These are phyloP conservation scores for Mystacides longicornis DNA, from an alignment of 2,888 invertebrate genomes.

Conservation along the genomic window DNA sequence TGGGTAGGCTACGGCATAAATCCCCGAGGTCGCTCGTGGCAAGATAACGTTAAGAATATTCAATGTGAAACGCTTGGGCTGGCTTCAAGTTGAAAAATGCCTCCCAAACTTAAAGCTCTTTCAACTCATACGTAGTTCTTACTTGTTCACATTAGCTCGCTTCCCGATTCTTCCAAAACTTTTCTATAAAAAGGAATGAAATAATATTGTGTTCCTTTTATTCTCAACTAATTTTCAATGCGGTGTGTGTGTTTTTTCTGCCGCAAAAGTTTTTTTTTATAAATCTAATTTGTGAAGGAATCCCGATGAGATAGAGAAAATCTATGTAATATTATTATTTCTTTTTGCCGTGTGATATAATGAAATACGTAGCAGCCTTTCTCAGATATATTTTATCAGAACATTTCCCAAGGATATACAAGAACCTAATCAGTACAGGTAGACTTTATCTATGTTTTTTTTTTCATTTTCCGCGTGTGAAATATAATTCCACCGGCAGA, in stretches of 20 bases:
- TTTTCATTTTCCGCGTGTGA: not conserved
- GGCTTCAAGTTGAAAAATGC: not conserved
- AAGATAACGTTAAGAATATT: constrained; percentile 7
- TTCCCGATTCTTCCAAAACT: not conserved
- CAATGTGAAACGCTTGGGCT: not conserved
- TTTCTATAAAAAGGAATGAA: not conserved
- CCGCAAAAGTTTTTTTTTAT: not conserved
- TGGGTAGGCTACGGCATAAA: not conserved
- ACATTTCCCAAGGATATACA: not conserved
- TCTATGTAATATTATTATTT: not conserved
- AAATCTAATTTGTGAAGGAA: not conserved
- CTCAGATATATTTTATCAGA: not conserved
- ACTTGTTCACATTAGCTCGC: not conserved
- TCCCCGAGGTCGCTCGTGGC: not conserved
- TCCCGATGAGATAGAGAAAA: not conserved
- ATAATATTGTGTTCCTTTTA: not conserved
- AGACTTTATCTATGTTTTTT: not conserved
- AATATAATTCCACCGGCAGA: not conserved
- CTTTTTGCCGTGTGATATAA: not conserved
- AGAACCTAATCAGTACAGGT: not conserved
- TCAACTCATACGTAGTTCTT: not conserved
- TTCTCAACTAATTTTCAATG: not conserved
- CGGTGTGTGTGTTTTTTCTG: not conserved
- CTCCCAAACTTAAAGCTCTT: not conserved
- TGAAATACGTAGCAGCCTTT: not conserved